These are phyloP conservation scores for Artemia sp. DNA, from an alignment of 2,888 invertebrate genomes.

Conservation along the genomic window DNA sequence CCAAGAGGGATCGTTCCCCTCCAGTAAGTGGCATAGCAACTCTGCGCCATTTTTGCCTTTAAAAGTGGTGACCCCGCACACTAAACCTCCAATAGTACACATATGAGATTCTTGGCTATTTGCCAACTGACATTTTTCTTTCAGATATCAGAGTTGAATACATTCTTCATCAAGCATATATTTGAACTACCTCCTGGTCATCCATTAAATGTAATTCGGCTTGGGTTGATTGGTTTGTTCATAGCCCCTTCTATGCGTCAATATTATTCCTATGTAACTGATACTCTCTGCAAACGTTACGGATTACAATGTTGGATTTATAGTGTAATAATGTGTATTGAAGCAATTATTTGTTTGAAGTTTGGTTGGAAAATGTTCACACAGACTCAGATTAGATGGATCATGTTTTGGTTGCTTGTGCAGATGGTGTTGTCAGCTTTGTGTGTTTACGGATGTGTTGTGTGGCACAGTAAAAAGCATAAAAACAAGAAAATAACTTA, in stretches of 20 bases:
- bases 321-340: constrained; percentile 86
- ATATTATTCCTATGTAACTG: constrained; percentile 93
- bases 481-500: too few relatives aligned
- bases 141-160: constrained; percentile 96
- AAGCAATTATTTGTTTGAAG: constrained; percentile 83
- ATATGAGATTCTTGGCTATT: constrained; percentile 85
- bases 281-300: constrained; percentile 86
- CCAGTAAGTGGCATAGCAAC: too few relatives aligned
- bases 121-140: constrained; percentile 90
- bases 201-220: constrained; percentile 69
- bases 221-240: constrained; percentile 78
- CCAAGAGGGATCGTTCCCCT: too few relatives aligned
- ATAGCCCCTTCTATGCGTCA: constrained; percentile 96
- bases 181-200: constrained; percentile 96
- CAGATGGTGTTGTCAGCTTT: constrained; percentile 72
- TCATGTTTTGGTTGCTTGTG: constrained; percentile 72
- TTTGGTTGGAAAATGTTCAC: constrained; percentile 85
- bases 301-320: constrained; percentile 99
- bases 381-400: constrained; percentile 76
- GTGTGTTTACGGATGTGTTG: constrained; percentile 72
- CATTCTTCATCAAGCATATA: constrained; percentile 96
- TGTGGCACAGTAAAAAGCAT: constrained; percentile 41
- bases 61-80: too few relatives aligned
- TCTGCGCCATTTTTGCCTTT: too few relatives aligned
- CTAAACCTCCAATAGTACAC: too few relatives aligned